phyloP scores from a whole-genome alignment of 2,797 vertebrate genomes.

The Artibeus lituratus region DNA sequence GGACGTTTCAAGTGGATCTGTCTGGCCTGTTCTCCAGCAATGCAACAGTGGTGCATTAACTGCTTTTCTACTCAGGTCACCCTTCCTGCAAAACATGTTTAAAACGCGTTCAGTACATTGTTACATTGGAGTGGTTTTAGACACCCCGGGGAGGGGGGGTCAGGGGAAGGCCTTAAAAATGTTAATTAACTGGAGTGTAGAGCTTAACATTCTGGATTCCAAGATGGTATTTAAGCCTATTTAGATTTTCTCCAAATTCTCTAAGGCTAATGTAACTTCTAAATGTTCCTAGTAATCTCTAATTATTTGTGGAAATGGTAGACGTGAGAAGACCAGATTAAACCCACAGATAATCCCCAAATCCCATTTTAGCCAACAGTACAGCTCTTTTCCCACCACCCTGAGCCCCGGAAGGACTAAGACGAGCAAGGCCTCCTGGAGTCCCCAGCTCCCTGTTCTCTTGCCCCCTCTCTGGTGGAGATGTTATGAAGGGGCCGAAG shows the following conservation, averaged over 20 bases:
- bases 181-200: constrained; percentile 46
- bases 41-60: neutral
- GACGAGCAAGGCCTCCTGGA: neutral
- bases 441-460: neutral
- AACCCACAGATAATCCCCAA: constrained; percentile 63
- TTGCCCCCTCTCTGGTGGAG: constrained; percentile 31
- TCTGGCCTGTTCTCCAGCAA: neutral
- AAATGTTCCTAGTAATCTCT: constrained; percentile 58
- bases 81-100: neutral
- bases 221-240: constrained; percentile 63
- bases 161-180: neutral
- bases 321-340: constrained; percentile 60
- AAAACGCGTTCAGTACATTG: neutral
- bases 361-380: constrained; percentile 55
- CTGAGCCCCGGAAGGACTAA: neutral
- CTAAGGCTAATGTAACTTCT: constrained; percentile 59
- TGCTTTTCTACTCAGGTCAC: neutral
- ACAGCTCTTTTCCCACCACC: constrained; percentile 38
- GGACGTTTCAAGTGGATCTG: neutral
- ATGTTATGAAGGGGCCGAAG: neutral
- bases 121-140: neutral
- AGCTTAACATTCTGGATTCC: constrained; percentile 56
- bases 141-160: too few relatives aligned
- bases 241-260: constrained; percentile 66
- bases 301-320: constrained; percentile 63